Evolutionary conservation across 2,888 invertebrate species (phyloP), one percentile per base, ranked within the genome.

Genomic region (Spodoptera exigua): DNA sequence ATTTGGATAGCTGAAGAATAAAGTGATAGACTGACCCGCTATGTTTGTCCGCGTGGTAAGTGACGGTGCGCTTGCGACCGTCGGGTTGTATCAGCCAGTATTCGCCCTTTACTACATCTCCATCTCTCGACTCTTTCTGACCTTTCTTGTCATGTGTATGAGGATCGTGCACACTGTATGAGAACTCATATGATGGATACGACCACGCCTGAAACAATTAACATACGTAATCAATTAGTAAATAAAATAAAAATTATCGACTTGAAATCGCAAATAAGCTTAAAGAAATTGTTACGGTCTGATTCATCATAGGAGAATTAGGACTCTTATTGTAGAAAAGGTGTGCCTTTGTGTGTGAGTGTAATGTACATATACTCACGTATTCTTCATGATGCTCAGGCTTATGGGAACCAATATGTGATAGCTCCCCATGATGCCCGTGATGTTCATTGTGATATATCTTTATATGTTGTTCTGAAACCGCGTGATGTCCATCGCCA

Each of bases 81-180:
- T 95, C 94, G 13, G 95, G 94, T 83, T 95, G 91, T 45, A 92
- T 79, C 39, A 95, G 88, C 88, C 94, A 94, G 84, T 95, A 95
- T 73, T 87, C 86, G 61, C 95, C 95, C 66, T 91, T 93, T 13
- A 95, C 94, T 66, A 89, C 88, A 70, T 94, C 95, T 40, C 95
- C 95, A 13, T 95, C 83, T 48, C 95, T 87, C 21, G 75, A 70
- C 76, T 95, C 95, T 43, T 93, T 85, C 61, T 95, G 95, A 56
- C 89, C 91, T 81, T 95, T 95, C 59, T 87, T 83, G 81, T 95
- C 95, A 65, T 95, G 95, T 16, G 95, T 95, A 79, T 95, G 91
- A 52, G 94, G 93, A 81, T 95, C 95, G 59, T 90, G 81, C 53
- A 95, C 95, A 74, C 91, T 92, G 83, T 95, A 95, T 67, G 92